Percentiles rank a stretch among this genome's conserved stretches.
Evolutionary conservation across 1,140 invertebrate species (phyloP).

Genomic region (silkworm (Bombyx mori)): DNA sequence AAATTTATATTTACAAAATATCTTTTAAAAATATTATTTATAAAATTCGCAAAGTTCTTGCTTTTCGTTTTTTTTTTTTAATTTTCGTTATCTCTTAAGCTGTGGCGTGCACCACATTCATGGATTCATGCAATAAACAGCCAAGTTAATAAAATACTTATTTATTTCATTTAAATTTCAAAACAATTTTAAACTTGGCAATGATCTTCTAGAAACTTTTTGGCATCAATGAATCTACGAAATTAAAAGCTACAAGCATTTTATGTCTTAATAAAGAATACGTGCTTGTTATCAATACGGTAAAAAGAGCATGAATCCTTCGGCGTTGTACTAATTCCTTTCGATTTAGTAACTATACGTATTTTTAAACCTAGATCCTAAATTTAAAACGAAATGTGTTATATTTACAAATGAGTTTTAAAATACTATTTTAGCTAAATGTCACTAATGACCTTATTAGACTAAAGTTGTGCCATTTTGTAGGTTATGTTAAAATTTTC

Average conservation of each 20-base stretch:
- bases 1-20: conserved; percentile 65
- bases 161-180: neutral
- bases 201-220: neutral
- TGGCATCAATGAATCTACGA: neutral
- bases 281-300: neutral
- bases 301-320: conserved; percentile 31
- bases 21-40: conserved; percentile 65
- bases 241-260: neutral
- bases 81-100: conserved; percentile 21
- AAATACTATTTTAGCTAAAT: conserved; percentile 68
- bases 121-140: conserved; percentile 24
- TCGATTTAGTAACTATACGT: conserved; percentile 45
- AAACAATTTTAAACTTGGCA: neutral
- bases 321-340: conserved; percentile 51
- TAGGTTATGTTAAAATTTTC: conserved; percentile 26
- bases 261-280: neutral
- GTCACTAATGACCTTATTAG: conserved; percentile 59
- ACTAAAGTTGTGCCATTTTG: conserved; percentile 59
- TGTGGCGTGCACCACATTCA: conserved; percentile 13
- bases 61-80: conserved; percentile 23
- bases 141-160: neutral
- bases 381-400: conserved; percentile 46
- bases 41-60: conserved; percentile 42
- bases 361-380: conserved; percentile 36
- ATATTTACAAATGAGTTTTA: conserved; percentile 61